A percentile compares a stretch with the other conserved stretches of the same genome.
These are phyloP conservation scores for Urophycis tenuis DNA, from an alignment of 2,797 vertebrate species.

Conservation along the genomic window DNA sequence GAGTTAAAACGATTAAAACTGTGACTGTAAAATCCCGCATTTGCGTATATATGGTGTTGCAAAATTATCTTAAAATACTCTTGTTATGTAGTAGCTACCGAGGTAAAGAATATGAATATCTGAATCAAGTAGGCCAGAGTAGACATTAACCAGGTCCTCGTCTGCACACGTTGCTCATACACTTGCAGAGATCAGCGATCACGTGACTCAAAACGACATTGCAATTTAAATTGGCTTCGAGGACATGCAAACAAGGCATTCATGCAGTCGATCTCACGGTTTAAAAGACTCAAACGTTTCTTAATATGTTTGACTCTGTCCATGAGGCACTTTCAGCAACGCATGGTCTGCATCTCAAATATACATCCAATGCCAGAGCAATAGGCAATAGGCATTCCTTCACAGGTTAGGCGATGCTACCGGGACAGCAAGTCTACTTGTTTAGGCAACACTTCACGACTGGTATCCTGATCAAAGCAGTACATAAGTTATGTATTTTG, in stretches of 20 bases:
- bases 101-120: not conserved
- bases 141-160: not conserved
- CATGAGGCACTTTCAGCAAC: slow-evolving; percentile 25
- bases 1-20: not conserved
- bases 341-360: slow-evolving; percentile 33
- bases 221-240: too few relatives aligned
- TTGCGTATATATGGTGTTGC: not conserved
- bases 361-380: slow-evolving; percentile 32
- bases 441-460: not conserved
- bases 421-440: slow-evolving; percentile 19
- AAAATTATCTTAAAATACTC: not conserved
- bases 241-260: too few relatives aligned
- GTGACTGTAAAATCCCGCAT: too few relatives aligned
- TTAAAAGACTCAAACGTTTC: too few relatives aligned
- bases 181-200: not conserved
- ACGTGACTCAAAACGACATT: not conserved
- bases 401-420: slow-evolving; percentile 14
- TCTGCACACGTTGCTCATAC: too few relatives aligned
- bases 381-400: slow-evolving; percentile 29
- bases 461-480: not conserved
- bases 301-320: not conserved
- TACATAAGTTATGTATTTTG: not conserved
- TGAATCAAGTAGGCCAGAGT: not conserved
- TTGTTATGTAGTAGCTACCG: not conserved
- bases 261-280: too few relatives aligned